These are phyloP conservation scores for Piaya cayana DNA, from an alignment of 2,113 vertebrate genomes.

Conservation along the genomic window DNA sequence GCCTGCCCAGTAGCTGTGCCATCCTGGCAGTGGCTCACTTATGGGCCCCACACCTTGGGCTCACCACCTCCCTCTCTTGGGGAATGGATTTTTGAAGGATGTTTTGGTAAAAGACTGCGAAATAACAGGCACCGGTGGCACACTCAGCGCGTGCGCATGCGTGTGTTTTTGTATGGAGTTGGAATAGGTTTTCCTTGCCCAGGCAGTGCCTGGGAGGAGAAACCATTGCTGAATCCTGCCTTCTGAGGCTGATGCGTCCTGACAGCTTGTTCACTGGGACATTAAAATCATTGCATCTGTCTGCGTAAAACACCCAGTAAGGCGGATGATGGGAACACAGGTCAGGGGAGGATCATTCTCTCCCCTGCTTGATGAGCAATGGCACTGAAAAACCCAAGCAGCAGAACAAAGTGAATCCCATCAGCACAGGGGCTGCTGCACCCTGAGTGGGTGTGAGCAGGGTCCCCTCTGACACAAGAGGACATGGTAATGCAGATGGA, in stretches of 20 bases:
- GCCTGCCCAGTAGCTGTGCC: background rate
- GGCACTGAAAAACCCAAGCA: background rate
- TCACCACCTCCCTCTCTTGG: background rate
- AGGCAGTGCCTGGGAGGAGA: background rate
- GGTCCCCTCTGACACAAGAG: background rate
- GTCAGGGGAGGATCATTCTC: background rate
- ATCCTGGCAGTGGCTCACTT: rapidly evolving
- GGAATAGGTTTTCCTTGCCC: background rate
- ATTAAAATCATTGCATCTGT: conserved; percentile 56
- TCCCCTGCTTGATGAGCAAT: rapidly evolving
- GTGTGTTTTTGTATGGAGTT: background rate
- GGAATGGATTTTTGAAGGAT: background rate
- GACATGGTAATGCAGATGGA: background rate
- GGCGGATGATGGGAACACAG: background rate
- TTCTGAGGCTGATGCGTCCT: conserved; percentile 69
- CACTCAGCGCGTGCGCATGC: rapidly evolving
- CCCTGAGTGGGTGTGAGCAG: background rate
- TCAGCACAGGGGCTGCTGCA: rapidly evolving
- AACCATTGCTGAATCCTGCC: background rate
- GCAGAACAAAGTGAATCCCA: background rate
- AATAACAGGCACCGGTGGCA: background rate
- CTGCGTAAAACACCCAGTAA: background rate
- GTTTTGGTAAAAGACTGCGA: background rate
- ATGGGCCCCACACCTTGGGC: rapidly evolving
- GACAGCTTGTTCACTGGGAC: conserved; percentile 65